These are phyloP conservation scores for Tursiops truncatus DNA, from an alignment of 2,113 vertebrate genomes.

Conservation along the genomic window DNA sequence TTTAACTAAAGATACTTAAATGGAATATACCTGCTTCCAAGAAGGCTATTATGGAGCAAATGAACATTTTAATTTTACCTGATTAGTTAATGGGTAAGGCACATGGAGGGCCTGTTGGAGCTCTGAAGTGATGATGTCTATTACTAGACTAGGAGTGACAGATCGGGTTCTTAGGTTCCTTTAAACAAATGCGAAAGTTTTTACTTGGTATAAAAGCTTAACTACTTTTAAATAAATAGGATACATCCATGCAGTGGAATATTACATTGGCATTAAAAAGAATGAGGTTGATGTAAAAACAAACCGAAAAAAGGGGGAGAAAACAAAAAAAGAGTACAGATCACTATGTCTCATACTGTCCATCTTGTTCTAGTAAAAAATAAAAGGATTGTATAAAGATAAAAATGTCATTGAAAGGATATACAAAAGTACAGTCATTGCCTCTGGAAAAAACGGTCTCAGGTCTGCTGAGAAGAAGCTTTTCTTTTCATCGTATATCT, in stretches of 20 bases:
- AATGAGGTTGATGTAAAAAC: neutral
- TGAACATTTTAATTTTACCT: neutral
- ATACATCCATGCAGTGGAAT: neutral
- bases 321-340: neutral
- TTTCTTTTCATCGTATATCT: neutral
- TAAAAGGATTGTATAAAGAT: neutral
- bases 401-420: neutral
- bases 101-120: neutral
- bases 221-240: slow-evolving; percentile 16
- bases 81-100: neutral
- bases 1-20: slow-evolving; percentile 20
- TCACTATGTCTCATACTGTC: neutral
- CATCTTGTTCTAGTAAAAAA: neutral
- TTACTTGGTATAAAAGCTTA: neutral
- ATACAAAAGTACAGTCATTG: neutral
- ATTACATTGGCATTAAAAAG: neutral
- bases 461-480: neutral
- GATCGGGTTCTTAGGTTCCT: neutral
- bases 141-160: neutral
- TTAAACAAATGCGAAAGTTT: neutral
- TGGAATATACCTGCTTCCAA: neutral
- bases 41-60: neutral
- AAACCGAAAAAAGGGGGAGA: neutral
- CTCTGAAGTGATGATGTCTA: neutral
- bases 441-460: neutral